Evolutionary conservation across 2,888 invertebrate genomes (phyloP).

Genomic region (Tetragonisca angustula): DNA sequence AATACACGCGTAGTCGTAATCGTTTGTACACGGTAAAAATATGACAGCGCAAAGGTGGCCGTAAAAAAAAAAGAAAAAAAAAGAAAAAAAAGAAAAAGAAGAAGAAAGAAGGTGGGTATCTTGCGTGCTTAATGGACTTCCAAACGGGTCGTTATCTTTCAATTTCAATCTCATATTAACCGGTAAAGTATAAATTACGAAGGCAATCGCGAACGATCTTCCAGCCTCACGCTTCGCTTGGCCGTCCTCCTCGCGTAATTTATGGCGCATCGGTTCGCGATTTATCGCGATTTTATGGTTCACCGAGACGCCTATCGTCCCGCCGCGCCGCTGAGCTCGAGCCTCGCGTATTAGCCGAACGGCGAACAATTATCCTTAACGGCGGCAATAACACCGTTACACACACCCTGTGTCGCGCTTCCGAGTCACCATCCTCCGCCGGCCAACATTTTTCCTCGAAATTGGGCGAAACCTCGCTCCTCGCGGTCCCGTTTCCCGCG

Average conservation of each 20-base stretch:
- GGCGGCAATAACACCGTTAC: conserved; percentile 78
- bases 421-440: neutral
- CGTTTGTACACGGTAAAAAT: conserved; percentile 25
- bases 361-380: conserved; percentile 81
- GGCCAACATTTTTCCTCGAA: conserved; percentile 16
- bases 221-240: conserved; percentile 52
- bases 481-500: neutral
- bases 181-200: conserved; percentile 63
- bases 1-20: neutral
- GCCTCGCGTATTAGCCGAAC: conserved; percentile 58
- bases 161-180: conserved; percentile 63
- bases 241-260: conserved; percentile 68
- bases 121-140: conserved; percentile 60
- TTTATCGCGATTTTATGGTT: conserved; percentile 73
- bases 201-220: conserved; percentile 57
- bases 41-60: conserved; percentile 40
- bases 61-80: conserved; percentile 31
- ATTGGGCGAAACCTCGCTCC: neutral
- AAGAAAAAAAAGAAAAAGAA: conserved; percentile 8
- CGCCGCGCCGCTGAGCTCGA: conserved; percentile 63
- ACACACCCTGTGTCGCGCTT: conserved; percentile 66
- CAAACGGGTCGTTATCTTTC: conserved; percentile 52
- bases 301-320: conserved; percentile 71
- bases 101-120: conserved; percentile 7
- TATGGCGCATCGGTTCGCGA: conserved; percentile 68